Evolutionary conservation across 2,113 vertebrate species (phyloP).

Genomic region (Zonotrichia leucophrys): DNA sequence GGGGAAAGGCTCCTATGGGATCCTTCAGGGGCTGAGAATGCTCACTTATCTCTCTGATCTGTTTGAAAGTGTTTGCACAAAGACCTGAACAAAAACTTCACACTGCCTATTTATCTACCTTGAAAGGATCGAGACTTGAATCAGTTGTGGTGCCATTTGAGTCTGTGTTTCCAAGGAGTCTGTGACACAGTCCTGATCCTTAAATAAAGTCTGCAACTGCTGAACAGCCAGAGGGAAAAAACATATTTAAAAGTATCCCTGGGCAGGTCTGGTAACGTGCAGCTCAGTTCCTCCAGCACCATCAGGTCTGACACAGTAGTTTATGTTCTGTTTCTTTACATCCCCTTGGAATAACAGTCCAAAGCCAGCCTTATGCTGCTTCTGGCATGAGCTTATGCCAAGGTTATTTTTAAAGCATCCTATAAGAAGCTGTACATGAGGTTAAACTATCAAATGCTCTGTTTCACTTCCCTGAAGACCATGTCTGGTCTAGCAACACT

Average conservation of each 20-base stretch:
- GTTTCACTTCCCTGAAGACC: not conserved
- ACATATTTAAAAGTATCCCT: not conserved
- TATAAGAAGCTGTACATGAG: not conserved
- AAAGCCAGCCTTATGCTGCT: not conserved
- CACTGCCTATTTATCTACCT: not conserved
- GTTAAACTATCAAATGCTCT: not conserved
- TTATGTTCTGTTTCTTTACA: not conserved
- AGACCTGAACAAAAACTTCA: not conserved
- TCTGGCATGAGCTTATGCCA: slow-evolving; percentile 6
- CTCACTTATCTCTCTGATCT: not conserved
- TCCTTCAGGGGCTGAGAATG: not conserved
- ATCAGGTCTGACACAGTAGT: not conserved
- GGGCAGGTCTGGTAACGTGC: not conserved
- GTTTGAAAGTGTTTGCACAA: not conserved
- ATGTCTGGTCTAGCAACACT: not conserved
- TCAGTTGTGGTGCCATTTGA: not conserved
- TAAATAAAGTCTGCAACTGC: not conserved
- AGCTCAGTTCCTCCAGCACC: not conserved
- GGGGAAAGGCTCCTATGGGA: not conserved
- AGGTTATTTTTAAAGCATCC: not conserved
- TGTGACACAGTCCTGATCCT: not conserved
- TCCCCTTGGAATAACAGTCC: not conserved
- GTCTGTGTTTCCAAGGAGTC: not conserved
- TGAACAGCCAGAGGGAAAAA: not conserved
- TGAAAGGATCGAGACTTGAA: not conserved